Evolutionary conservation across 1,140 invertebrate species (phyloP).

Genomic region (Calosoma granatense): DNA sequence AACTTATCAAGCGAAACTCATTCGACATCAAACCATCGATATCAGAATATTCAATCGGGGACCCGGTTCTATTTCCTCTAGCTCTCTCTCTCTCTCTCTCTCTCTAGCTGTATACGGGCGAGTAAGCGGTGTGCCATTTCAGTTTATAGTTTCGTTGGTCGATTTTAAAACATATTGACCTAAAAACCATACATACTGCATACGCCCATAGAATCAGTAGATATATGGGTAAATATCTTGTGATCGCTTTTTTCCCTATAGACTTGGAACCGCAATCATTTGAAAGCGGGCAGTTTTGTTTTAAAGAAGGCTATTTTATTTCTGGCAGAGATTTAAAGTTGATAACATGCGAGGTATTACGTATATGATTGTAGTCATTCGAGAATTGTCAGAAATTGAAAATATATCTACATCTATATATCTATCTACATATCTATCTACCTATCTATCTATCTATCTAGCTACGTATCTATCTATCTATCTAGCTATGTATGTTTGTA

Average conservation of each 20-base stretch:
- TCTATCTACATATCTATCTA: neutral
- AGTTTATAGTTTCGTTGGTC: neutral
- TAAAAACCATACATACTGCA: neutral
- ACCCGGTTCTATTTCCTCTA: neutral
- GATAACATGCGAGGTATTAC: too few species aligned
- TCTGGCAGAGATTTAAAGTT: too few species aligned
- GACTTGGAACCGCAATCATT: too few species aligned
- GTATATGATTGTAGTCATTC: too few species aligned
- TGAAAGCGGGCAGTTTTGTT: too few species aligned
- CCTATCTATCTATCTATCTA: neutral
- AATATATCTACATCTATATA: neutral
- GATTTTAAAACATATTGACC: slow-evolving; percentile 8
- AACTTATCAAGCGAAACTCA: neutral
- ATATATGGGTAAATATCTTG: too few species aligned
- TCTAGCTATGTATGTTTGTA: neutral
- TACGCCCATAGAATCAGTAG: too few species aligned
- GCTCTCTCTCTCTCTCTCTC: too few species aligned
- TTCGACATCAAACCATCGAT: neutral
- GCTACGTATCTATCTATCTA: neutral
- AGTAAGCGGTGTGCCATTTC: neutral
- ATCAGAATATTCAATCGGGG: neutral
- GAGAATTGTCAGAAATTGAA: neutral
- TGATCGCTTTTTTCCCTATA: too few species aligned
- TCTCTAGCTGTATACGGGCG: too few species aligned
- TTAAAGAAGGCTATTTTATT: too few species aligned